These are phyloP conservation scores for Amphiprion ocellaris DNA, from an alignment of 2,113 vertebrate species.

Conservation along the genomic window DNA sequence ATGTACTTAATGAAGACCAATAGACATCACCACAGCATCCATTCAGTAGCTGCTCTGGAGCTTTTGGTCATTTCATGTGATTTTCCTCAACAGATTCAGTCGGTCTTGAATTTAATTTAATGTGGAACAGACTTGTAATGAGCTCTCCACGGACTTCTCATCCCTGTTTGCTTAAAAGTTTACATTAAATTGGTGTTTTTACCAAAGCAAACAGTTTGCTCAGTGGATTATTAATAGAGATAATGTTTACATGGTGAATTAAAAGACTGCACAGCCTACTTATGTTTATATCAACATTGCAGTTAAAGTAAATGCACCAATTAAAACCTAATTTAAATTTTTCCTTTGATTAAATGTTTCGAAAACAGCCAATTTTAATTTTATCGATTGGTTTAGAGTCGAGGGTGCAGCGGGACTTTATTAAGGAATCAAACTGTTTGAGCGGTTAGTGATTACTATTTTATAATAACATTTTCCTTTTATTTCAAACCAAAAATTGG, in stretches of 20 bases:
- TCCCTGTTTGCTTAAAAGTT: not conserved
- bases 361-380: no score
- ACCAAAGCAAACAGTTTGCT: not conserved
- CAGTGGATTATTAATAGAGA: not conserved
- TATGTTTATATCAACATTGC: no score
- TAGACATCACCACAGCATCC: not conserved
- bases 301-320: no score
- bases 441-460: no score
- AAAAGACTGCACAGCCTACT: no score
- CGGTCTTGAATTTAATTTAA: not conserved
- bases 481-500: no score
- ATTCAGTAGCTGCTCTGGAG: not conserved
- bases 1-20: not conserved
- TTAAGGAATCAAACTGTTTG: no score
- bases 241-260: not conserved
- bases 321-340: no score
- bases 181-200: not conserved
- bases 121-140: not conserved
- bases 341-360: no score
- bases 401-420: no score
- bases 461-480: slow-evolving; percentile 1
- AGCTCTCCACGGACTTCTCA: not conserved
- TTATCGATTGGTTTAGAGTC: no score
- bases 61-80: not conserved
- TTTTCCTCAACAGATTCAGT: not conserved